Evolutionary conservation across 2,888 invertebrate species (phyloP).

Genomic region (Argyra leucocephala): DNA sequence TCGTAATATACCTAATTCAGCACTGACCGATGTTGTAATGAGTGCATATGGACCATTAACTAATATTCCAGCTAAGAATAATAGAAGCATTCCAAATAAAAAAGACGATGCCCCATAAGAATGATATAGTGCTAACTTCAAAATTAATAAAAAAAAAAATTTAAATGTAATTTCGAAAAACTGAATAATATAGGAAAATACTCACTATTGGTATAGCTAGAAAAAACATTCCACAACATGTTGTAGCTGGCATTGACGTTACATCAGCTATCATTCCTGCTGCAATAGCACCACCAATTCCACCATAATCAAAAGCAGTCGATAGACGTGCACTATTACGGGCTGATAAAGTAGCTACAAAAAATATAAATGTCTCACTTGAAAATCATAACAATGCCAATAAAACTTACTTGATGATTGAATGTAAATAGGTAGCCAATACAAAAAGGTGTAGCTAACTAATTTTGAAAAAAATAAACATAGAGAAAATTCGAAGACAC

Average conservation of each 20-base stretch:
- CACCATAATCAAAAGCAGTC: conserved; percentile 80
- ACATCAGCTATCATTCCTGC: conserved; percentile 81
- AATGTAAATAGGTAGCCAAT: conserved; percentile 90
- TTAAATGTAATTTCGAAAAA: conserved; percentile 10
- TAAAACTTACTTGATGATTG: conserved; percentile 60
- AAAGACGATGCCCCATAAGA: conserved; percentile 56
- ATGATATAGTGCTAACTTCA: conserved; percentile 72
- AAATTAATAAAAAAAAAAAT: conserved; percentile 24
- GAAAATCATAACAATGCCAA: neutral
- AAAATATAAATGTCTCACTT: neutral
- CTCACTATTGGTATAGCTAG: conserved; percentile 72
- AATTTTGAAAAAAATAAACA: conserved; percentile 93
- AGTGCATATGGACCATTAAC: conserved; percentile 95
- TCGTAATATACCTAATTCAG: conserved; percentile 57
- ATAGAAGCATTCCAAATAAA: conserved; percentile 53
- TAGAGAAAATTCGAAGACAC: conserved; percentile 85
- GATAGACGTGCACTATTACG: conserved; percentile 66
- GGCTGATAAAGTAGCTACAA: conserved; percentile 57
- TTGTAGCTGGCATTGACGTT: conserved; percentile 74
- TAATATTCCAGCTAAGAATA: conserved; percentile 66
- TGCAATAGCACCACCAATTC: conserved; percentile 76
- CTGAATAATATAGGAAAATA: neutral
- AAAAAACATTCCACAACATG: conserved; percentile 72
- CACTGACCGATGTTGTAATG: conserved; percentile 92
- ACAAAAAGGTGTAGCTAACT: conserved; percentile 93